Conservation (phyloP, 1,140 invertebrate genomes). For the Drosophila sulfurigaster region DNA sequence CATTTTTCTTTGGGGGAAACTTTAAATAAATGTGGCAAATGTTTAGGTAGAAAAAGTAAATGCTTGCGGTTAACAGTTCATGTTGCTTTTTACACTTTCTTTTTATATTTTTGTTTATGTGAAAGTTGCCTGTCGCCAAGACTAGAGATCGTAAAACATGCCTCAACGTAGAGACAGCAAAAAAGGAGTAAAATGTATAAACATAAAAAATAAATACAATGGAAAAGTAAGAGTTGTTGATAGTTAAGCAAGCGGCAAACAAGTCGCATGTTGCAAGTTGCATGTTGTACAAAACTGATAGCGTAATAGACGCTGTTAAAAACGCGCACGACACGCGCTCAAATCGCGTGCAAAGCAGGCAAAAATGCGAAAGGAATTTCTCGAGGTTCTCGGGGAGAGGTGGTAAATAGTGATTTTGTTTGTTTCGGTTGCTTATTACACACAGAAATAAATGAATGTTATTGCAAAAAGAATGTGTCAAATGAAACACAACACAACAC, state of each 20-base stretch:
- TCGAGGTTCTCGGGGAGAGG: neutral
- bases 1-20: neutral
- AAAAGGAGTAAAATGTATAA: neutral
- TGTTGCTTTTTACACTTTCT: neutral
- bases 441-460: constrained; percentile 31
- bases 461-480: constrained; percentile 19
- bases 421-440: constrained; percentile 48
- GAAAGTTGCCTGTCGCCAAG: neutral
- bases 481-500: constrained; percentile 25
- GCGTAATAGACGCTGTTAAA: constrained; percentile 44
- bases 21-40: constrained; percentile 13
- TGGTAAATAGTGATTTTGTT: neutral
- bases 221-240: constrained; percentile 4
- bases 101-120: constrained; percentile 4
- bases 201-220: constrained; percentile 21
- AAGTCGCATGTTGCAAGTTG: constrained; percentile 62
- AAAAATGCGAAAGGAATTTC: constrained; percentile 33
- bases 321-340: constrained; percentile 44
- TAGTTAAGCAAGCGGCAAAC: constrained; percentile 31
- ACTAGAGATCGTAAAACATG: constrained; percentile 12
- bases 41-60: constrained; percentile 3
- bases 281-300: constrained; percentile 61
- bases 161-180: constrained; percentile 27
- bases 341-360: constrained; percentile 55
- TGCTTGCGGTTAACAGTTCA: neutral